Evolutionary conservation across 2,888 invertebrate species (phyloP).

Genomic region (Vanessa cardui): DNA sequence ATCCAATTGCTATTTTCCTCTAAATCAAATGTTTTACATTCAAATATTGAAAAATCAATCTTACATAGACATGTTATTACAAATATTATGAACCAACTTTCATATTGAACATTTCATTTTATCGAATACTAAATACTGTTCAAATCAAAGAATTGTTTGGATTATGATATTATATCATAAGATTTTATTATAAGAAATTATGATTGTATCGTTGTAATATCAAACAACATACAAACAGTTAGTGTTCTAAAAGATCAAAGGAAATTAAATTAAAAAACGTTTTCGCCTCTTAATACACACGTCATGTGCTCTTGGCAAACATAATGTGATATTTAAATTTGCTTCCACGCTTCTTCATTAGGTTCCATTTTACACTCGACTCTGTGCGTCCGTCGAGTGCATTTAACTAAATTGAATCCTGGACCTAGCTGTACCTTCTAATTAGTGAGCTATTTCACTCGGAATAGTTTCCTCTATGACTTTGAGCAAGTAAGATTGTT

Average conservation of each 20-base stretch:
- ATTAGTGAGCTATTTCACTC: conserved; percentile 36
- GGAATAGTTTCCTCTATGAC: conserved; percentile 28
- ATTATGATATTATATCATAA: neutral
- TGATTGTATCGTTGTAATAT: too few relatives aligned
- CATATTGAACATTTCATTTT: too few relatives aligned
- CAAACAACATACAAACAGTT: too few relatives aligned
- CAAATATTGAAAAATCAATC: too few relatives aligned
- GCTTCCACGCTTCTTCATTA: conserved; percentile 28
- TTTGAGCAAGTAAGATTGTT: conserved; percentile 19
- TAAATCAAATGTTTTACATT: too few relatives aligned
- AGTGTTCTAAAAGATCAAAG: too few relatives aligned
- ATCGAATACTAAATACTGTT: too few relatives aligned
- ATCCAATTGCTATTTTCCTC: too few relatives aligned
- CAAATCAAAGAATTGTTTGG: too few relatives aligned
- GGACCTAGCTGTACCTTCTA: conserved; percentile 33
- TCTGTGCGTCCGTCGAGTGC: conserved; percentile 28
- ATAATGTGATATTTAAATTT: conserved; percentile 6
- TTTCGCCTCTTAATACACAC: neutral
- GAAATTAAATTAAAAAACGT: neutral
- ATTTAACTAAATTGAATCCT: conserved; percentile 23
- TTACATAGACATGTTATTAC: too few relatives aligned
- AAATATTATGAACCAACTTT: too few relatives aligned
- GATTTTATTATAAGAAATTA: neutral
- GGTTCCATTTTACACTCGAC: conserved; percentile 32
- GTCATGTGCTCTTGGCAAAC: neutral